These are phyloP conservation scores for Irena cyanogastra DNA, from an alignment of 2,113 vertebrate genomes.

Conservation along the genomic window DNA sequence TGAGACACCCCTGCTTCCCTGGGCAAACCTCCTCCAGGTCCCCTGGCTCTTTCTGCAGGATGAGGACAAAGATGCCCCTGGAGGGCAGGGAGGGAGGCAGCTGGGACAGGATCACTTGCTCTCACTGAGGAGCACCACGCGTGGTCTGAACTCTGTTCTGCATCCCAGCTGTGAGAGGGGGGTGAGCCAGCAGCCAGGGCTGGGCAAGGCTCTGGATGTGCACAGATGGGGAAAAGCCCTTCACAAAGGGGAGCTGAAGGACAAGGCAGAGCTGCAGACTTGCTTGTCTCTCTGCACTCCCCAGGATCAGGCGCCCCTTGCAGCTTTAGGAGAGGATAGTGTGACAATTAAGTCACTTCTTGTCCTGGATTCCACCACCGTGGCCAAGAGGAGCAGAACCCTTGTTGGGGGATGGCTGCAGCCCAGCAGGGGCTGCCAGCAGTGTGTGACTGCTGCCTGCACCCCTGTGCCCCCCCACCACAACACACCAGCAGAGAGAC, in stretches of 20 bases:
- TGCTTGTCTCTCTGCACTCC: neutral
- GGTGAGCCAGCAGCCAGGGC: neutral
- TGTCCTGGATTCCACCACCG: neutral
- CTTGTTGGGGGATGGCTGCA: rapidly evolving
- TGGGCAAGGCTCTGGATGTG: neutral
- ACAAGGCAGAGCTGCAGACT: neutral
- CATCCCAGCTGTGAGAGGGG: rapidly evolving
- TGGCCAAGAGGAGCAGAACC: neutral
- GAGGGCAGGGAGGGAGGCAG: neutral
- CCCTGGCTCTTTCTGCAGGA: neutral
- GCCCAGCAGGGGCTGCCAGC: neutral
- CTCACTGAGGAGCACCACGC: neutral
- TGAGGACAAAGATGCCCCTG: neutral
- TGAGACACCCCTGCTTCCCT: neutral
- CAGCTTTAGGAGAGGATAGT: neutral
- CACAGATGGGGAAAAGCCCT: neutral
- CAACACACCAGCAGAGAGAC: neutral
- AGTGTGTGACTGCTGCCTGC: rapidly evolving
- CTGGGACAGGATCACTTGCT: neutral
- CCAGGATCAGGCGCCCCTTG: neutral
- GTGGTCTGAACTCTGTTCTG: neutral
- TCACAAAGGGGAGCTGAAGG: neutral
- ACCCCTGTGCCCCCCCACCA: rapidly evolving
- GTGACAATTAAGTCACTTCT: neutral
- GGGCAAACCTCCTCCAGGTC: neutral